Conservation (phyloP, 2,888 invertebrate species). For the Mimumesa dahlbomi region DNA sequence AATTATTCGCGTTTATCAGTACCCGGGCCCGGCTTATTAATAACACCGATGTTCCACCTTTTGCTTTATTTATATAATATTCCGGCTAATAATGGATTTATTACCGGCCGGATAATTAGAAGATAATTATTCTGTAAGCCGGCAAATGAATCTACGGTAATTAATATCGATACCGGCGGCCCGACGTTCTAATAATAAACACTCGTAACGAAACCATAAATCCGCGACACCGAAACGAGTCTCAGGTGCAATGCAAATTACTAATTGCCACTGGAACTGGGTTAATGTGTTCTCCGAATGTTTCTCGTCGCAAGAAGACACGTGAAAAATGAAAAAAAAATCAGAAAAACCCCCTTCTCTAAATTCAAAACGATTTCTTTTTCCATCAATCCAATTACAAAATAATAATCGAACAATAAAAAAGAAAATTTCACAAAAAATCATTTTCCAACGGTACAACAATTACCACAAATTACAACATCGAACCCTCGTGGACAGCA, state of each 20-base stretch:
- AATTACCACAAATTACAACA: too few relatives aligned
- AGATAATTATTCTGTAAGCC: constrained; percentile 14
- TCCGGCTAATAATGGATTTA: constrained; percentile 4
- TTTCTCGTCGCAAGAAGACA: background rate
- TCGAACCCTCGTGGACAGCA: too few relatives aligned
- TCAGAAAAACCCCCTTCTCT: too few relatives aligned
- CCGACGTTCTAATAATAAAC: constrained; percentile 2
- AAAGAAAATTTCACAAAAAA: too few relatives aligned
- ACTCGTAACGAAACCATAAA: background rate
- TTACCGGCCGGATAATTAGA: background rate
- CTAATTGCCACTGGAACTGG: background rate
- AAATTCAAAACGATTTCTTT: too few relatives aligned
- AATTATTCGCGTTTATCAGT: background rate
- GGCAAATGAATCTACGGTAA: background rate
- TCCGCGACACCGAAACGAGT: background rate
- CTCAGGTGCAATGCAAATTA: background rate
- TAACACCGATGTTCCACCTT: background rate
- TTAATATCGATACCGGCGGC: constrained; percentile 6
- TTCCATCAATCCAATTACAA: too few relatives aligned
- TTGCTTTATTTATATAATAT: background rate
- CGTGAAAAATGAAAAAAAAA: too few relatives aligned
- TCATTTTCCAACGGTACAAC: too few relatives aligned
- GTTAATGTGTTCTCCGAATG: background rate
- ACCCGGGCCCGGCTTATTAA: background rate
- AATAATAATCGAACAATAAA: too few relatives aligned